Evolutionary conservation across 2,797 vertebrate species (phyloP), one percentile per base, ranked within the genome.

Genomic region (Sardinella longiceps): DNA sequence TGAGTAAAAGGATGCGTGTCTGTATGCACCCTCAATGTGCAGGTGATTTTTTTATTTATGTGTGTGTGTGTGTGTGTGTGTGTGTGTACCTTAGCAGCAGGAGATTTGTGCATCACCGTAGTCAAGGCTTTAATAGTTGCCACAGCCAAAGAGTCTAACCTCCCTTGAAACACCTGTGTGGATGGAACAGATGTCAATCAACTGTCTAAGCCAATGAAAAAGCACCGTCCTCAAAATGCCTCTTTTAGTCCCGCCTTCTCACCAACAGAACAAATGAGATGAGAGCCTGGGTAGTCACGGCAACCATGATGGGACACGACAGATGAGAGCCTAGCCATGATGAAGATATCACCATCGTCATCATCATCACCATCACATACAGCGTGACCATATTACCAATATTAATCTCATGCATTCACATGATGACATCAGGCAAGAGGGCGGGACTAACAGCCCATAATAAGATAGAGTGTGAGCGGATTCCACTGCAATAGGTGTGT

Each of bases 51-150:
- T 18, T 33, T 39, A 33, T 70, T 12, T 3, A 33, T 70, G 6
- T 46, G 51, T 43, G 53, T n/a, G 66, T 39, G 37, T 37, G 66
- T 20, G 5, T 74, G 33, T 43, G 37, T 77, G 63, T 66, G 28
- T 66, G 28, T 66, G 60, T 66, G 48, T 25, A 97, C 98, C 98
- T 99, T 99, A 90, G 98, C 98, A 91, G 97, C 97, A 43, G 98
- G 98, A 80, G 98, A 99, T 91, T 97, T 98, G 90, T 97, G 97
- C 97, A 99, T 99, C 89, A 99, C 97, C 81, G 97, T 98, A 58
- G 97, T 99, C 87, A 99, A 95, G 86, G 98, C 97, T 91, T 97
- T 97, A 92, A 99, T 99, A 80, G 98, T 97, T 50, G 97, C 97
- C 43, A 99, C 95, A 37, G 97, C 96, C 87, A 99, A 95, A 88